Base-by-base conservation (phyloP, 2,797 vertebrate genomes). In the Coranthus polyacanthus region DNA sequence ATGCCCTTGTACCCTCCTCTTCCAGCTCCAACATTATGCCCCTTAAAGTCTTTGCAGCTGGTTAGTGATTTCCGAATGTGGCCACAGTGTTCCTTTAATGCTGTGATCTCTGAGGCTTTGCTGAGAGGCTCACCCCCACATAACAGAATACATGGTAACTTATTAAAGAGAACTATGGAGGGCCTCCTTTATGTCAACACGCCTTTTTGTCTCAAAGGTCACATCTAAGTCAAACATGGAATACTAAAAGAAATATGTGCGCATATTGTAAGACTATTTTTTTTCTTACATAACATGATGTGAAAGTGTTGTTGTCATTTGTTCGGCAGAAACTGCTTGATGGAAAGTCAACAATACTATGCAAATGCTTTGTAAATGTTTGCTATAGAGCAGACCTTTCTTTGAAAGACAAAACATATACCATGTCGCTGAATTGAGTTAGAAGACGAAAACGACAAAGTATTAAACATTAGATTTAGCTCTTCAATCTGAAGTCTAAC, bases 151-250 rank as follows among this genome's bases (percentile, higher is more conserved):
- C 84, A 87, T 43, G 34, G 92, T 93, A 80, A 94, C 91, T 91
- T 92, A 93, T 92, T 94, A 94, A 93, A 88, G 71, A 74, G 72
- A 71, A 51, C 80, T 54, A 66, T 46, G 76, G 80, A 78, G 81
- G 84, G 74, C 83, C 83, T 84, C 87, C 53, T 75, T 86, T 83
- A 42, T 73, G 89, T 91, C 85, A 91, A 89, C 87, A 89, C 34
- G 26, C 39, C 52, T 49, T 82, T 89, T 82, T 84, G 90, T 87
- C 81, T 88, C 89, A 91, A 90, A 92, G 89, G 89, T 91, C 89
- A 89, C 56, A 53, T 81, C 78, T 51, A 88, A 90, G 83, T 90
- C 83, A 90, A 90, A 92, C 84, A 83, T 4, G 16, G 54, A 41
- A 37, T 16, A 73, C 55, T 26, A 42, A 59, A 56, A 51, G 75